A percentile compares a stretch with the other conserved stretches of the same genome.
Conservation (phyloP, 2,888 invertebrate species). For the Silvanus unidentatus region DNA sequence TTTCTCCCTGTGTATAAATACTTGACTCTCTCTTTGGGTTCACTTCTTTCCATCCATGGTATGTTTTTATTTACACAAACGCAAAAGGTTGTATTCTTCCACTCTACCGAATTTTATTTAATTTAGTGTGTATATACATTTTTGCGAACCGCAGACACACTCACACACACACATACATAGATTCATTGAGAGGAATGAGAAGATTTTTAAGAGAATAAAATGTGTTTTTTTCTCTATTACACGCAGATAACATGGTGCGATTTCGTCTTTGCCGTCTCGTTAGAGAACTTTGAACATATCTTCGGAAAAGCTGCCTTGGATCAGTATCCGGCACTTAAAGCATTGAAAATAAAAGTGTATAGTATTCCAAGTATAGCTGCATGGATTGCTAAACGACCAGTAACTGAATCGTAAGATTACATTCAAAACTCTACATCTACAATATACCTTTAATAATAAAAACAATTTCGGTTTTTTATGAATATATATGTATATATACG, state of each 20-base stretch:
- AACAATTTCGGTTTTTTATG: slow-evolving; percentile 1
- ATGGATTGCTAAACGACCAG: slow-evolving; percentile 54
- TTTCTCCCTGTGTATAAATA: background rate
- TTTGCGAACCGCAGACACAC: too few species aligned
- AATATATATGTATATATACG: background rate
- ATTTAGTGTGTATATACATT: too few species aligned
- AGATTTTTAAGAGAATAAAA: too few species aligned
- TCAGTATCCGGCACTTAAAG: slow-evolving; percentile 50
- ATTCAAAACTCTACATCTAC: too few species aligned
- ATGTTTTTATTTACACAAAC: too few species aligned
- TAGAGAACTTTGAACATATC: slow-evolving; percentile 52
- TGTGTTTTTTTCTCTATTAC: too few species aligned
- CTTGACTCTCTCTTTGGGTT: background rate
- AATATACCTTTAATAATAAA: background rate
- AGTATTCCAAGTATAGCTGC: slow-evolving; percentile 51
- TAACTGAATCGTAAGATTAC: slow-evolving; percentile 47
- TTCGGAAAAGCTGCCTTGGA: slow-evolving; percentile 51
- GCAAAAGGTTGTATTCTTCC: too few species aligned
- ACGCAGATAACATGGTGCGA: slow-evolving; percentile 60
- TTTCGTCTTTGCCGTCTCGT: slow-evolving; percentile 52
- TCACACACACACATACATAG: too few species aligned
- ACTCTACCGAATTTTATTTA: too few species aligned
- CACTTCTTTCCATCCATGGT: too few species aligned
- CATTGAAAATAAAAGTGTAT: slow-evolving; percentile 51
- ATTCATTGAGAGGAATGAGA: too few species aligned